Conservation (phyloP, 2,888 invertebrate species). For the Apamea sordens region DNA sequence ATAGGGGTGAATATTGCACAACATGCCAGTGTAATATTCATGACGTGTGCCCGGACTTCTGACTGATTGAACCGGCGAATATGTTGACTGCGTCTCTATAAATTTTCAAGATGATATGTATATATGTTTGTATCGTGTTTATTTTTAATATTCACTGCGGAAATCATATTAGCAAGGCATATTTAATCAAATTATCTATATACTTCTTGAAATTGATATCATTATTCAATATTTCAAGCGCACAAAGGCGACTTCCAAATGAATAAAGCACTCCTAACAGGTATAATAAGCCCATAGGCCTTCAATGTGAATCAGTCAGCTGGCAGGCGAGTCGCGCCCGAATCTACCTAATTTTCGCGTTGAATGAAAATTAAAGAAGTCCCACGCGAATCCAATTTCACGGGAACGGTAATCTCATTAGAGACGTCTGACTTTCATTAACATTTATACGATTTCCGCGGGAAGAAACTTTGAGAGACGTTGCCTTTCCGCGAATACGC, state of each 20-base stretch:
- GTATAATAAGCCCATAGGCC: conserved; percentile 62
- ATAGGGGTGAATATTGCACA: conserved; percentile 79
- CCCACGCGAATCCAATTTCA: conserved; percentile 88
- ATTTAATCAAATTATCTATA: conserved; percentile 15
- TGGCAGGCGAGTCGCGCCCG: conserved; percentile 71
- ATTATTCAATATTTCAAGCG: conserved; percentile 27
- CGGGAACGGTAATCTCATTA: conserved; percentile 89
- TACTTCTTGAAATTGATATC: conserved; percentile 3
- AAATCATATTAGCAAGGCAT: neutral
- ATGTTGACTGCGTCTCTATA: conserved; percentile 71
- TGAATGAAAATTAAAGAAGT: conserved; percentile 89
- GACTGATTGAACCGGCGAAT: conserved; percentile 84
- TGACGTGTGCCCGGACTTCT: conserved; percentile 80
- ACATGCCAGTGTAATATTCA: conserved; percentile 83
- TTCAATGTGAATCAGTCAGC: conserved; percentile 73
- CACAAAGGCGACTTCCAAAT: conserved; percentile 31
- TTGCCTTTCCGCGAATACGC: conserved; percentile 70
- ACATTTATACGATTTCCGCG: conserved; percentile 88
- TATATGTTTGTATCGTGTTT: conserved; percentile 21
- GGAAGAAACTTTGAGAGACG: conserved; percentile 81
- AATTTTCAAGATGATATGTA: conserved; percentile 46
- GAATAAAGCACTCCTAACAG: conserved; percentile 48
- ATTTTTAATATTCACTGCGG: neutral
- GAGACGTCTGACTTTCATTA: conserved; percentile 88
- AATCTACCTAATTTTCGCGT: conserved; percentile 85